Base-by-base conservation (phyloP, 2,113 vertebrate genomes). In the Zosterops japonicus region DNA sequence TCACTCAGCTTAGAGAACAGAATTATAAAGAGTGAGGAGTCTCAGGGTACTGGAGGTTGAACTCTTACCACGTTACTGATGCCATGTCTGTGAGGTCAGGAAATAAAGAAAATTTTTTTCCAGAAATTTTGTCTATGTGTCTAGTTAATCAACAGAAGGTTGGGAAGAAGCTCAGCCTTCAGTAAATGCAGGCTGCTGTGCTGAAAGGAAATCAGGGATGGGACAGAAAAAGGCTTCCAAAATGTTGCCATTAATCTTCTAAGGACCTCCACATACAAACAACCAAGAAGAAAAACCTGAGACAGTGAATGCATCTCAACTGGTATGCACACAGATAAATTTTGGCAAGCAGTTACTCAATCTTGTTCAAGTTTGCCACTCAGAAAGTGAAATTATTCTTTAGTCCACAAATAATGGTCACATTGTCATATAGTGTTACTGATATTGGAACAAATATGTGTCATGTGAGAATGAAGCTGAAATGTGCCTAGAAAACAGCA, bases 21-120 rank as follows among this genome's bases (percentile, higher is more conserved):
- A 88, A 52, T 35, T 15, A 68, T 39, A 29, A 89, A 53, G 8
- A 52, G 4, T 27, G 44, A 83, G 35, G 25, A 72, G 4, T 15
- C 11, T 10, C 35, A 44, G 1, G 0, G 5, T 46, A 36, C 5
- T 4, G 8, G 8, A 21, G 8, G 5, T 6, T 76, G 52, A 94
- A 61, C 6, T 20, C 80, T 80, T 49, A 23, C 12, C n/a, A 19
- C 10, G 77, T 46, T 41, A 8, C 24, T 63, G 53, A 69, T 2
- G 2, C 8, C 41, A 11, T 28, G 21, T 41, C 28, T 70, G 20
- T 61, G 22, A 91, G 25, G n/a, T 57, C 50, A 84, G 46, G 23
- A 78, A 78, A 78, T 53, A 83, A 44, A 39, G 4, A 39, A 39
- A 39, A 36, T 3, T 59, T 8, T 35, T 55, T 70, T 71, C 47